These are phyloP conservation scores for Esperia sulphurella DNA, from an alignment of 2,888 invertebrate genomes.

Conservation along the genomic window DNA sequence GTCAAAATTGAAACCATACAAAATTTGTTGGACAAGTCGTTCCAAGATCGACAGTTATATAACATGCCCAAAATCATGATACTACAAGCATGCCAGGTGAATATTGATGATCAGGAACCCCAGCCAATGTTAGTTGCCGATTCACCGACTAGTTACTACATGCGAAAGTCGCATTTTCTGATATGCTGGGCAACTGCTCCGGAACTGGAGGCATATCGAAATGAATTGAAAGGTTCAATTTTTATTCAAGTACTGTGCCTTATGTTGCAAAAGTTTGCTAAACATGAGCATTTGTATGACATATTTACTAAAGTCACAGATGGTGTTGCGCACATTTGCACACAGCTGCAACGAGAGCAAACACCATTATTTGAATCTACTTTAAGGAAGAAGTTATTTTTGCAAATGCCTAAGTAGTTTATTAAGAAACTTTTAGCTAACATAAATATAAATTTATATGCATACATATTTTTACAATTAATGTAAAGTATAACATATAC, in stretches of 20 bases:
- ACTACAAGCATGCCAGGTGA: slow-evolving; percentile 66
- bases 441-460: too few relatives aligned
- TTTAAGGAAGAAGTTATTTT: slow-evolving; percentile 56
- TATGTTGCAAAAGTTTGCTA: slow-evolving; percentile 34
- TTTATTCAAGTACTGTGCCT: slow-evolving; percentile 62
- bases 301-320: slow-evolving; percentile 60
- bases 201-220: slow-evolving; percentile 60
- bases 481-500: too few relatives aligned
- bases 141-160: slow-evolving; percentile 33
- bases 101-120: slow-evolving; percentile 36
- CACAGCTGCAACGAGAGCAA: slow-evolving; percentile 36
- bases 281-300: slow-evolving; percentile 49
- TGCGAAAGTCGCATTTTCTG: slow-evolving; percentile 56
- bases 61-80: slow-evolving; percentile 63
- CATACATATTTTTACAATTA: too few relatives aligned
- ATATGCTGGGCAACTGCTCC: slow-evolving; percentile 69
- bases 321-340: slow-evolving; percentile 40
- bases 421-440: too few relatives aligned
- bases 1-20: slow-evolving; percentile 62
- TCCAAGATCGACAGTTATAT: slow-evolving; percentile 35
- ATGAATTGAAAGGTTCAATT: slow-evolving; percentile 51
- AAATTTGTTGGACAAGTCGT: slow-evolving; percentile 51
- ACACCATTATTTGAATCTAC: slow-evolving; percentile 57
- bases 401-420: slow-evolving; percentile 29
- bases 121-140: slow-evolving; percentile 44